These are phyloP conservation scores for Oeneis ivallda DNA, from an alignment of 2,888 invertebrate species.

Conservation along the genomic window DNA sequence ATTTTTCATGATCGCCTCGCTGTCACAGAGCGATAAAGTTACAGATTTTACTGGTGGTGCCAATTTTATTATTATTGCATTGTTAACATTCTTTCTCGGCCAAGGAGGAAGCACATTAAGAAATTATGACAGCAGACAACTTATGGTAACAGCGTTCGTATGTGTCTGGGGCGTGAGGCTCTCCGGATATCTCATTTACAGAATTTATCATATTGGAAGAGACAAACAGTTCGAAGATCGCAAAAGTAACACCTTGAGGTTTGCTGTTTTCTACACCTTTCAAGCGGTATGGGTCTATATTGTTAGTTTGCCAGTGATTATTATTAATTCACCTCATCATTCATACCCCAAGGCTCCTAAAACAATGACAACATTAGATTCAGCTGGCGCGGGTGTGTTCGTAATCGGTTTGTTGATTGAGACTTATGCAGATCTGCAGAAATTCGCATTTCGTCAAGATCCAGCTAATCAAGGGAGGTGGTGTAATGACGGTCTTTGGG, in stretches of 20 bases:
- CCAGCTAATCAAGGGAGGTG: slow-evolving; percentile 94
- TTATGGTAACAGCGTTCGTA: slow-evolving; percentile 94
- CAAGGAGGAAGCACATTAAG: slow-evolving; percentile 86
- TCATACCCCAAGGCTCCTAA: slow-evolving; percentile 88
- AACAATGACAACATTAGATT: slow-evolving; percentile 93
- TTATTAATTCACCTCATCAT: slow-evolving; percentile 92
- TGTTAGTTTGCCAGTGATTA: slow-evolving; percentile 95
- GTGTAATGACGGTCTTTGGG: slow-evolving; percentile 96
- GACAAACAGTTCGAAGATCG: slow-evolving; percentile 96
- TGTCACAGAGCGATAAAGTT: slow-evolving; percentile 93
- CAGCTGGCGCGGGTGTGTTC: slow-evolving; percentile 92
- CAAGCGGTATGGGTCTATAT: slow-evolving; percentile 95
- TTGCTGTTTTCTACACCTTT: slow-evolving; percentile 96
- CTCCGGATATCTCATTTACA: slow-evolving; percentile 93
- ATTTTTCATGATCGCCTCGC: slow-evolving; percentile 93
- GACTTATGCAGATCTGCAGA: slow-evolving; percentile 95
- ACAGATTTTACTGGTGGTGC: slow-evolving; percentile 97
- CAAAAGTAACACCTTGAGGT: slow-evolving; percentile 91
- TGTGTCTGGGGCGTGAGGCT: slow-evolving; percentile 93
- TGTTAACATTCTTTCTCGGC: slow-evolving; percentile 93
- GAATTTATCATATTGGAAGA: slow-evolving; percentile 94
- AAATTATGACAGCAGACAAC: slow-evolving; percentile 92
- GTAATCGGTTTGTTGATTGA: slow-evolving; percentile 92
- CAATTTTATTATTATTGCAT: slow-evolving; percentile 94
- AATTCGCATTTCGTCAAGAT: slow-evolving; percentile 94